Percentiles rank a stretch among this genome's conserved stretches.
These are phyloP conservation scores for Pachydiplax longipennis DNA, from an alignment of 2,888 invertebrate genomes.

Conservation along the genomic window DNA sequence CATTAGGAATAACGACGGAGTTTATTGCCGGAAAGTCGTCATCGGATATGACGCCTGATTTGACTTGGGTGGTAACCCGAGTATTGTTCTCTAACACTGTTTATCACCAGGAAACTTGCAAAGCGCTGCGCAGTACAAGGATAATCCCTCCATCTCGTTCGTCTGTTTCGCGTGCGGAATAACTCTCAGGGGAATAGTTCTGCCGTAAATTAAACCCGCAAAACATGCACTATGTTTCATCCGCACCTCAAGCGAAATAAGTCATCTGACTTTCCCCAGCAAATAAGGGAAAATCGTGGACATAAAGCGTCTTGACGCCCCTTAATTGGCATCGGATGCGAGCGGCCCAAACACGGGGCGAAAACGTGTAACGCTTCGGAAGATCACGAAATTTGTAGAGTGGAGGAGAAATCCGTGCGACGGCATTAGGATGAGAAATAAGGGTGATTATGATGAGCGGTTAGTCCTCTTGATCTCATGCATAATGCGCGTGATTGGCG, in stretches of 20 bases:
- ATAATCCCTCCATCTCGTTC: too few species aligned
- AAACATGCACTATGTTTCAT: too few species aligned
- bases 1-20: too few species aligned
- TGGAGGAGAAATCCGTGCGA: neutral
- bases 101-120: too few species aligned
- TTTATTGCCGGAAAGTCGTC: too few species aligned
- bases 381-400: neutral
- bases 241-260: neutral
- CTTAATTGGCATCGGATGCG: neutral
- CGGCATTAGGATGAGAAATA: neutral
- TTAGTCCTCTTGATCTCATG: neutral
- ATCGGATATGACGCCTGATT: too few species aligned
- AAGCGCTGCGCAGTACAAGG: too few species aligned
- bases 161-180: too few species aligned
- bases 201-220: too few species aligned
- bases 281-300: neutral
- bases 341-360: neutral
- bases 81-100: too few species aligned
- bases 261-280: neutral
- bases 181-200: too few species aligned
- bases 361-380: neutral
- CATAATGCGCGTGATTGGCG: conserved; percentile 9
- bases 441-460: neutral
- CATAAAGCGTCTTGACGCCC: neutral
- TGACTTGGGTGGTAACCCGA: too few species aligned